A percentile compares a stretch with the other conserved stretches of the same genome.
Evolutionary conservation across 92 coral and sea anemone genomes (phyloP).

Genomic region (Scolanthus callimorphus): DNA sequence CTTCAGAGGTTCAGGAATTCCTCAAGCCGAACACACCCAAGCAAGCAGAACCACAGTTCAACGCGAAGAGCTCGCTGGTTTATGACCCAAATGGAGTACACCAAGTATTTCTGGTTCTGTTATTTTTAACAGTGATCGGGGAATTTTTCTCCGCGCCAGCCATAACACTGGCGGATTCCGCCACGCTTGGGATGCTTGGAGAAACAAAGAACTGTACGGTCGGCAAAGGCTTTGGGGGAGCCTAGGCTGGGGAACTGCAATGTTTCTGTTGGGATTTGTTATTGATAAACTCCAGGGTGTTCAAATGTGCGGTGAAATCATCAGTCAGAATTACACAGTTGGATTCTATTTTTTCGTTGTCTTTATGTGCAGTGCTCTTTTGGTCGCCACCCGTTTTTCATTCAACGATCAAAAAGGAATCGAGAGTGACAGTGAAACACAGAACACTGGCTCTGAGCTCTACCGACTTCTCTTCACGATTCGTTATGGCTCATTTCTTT

Average conservation of each 20-base stretch:
- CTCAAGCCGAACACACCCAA: slow-evolving; percentile 92
- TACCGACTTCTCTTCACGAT: slow-evolving; percentile 61
- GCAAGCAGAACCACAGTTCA: slow-evolving; percentile 81
- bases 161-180: slow-evolving; percentile 95
- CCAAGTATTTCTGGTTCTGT: slow-evolving; percentile 90
- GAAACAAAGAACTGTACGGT: slow-evolving; percentile 93
- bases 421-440: slow-evolving; percentile 14
- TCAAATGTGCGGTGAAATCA: slow-evolving; percentile 94
- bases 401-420: slow-evolving; percentile 58
- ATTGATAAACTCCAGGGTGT: slow-evolving; percentile 93
- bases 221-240: slow-evolving; percentile 98
- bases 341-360: slow-evolving; percentile 96
- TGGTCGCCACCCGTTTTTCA: slow-evolving; percentile 94
- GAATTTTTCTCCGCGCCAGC: slow-evolving; percentile 99
- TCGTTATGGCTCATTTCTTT: slow-evolving; percentile 78
- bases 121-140: slow-evolving; percentile 88
- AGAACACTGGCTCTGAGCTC: slow-evolving; percentile 43
- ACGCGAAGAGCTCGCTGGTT: slow-evolving; percentile 96
- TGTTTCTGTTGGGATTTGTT: slow-evolving; percentile 91
- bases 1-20: slow-evolving; percentile 76
- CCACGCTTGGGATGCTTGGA: slow-evolving; percentile 93
- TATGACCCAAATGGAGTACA: slow-evolving; percentile 94
- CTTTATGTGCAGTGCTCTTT: slow-evolving; percentile 88
- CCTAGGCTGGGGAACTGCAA: slow-evolving; percentile 97
- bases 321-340: slow-evolving; percentile 95